Evolutionary conservation across 2,888 invertebrate genomes (phyloP).

Genomic region (Andrena flavipes): DNA sequence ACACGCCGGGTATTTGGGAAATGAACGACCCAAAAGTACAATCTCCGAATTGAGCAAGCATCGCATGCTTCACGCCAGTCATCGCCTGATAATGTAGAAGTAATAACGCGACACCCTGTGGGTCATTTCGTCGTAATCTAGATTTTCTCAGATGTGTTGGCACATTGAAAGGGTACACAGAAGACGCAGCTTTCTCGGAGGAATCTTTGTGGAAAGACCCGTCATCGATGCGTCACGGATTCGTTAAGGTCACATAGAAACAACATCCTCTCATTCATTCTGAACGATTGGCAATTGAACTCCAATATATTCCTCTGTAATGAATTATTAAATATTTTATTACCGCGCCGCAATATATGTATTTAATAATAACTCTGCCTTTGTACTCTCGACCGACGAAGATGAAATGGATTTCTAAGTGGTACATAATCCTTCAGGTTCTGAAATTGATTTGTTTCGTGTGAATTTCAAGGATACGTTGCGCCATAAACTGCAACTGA

Average conservation of each 20-base stretch:
- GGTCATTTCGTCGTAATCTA: conserved; percentile 52
- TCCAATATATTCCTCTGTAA: background rate
- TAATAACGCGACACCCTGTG: conserved; percentile 61
- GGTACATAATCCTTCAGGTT: background rate
- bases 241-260: background rate
- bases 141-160: conserved; percentile 36
- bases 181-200: conserved; percentile 52
- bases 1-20: conserved; percentile 44
- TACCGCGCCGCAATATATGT: too few relatives aligned
- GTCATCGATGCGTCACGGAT: background rate
- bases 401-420: background rate
- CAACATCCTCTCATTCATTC: background rate
- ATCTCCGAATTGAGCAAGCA: conserved; percentile 55
- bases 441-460: background rate
- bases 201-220: background rate
- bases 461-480: background rate
- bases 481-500: background rate
- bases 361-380: background rate
- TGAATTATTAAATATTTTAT: background rate
- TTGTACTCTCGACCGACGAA: too few relatives aligned
- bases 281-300: background rate
- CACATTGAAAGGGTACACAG: conserved; percentile 52
- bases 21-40: conserved; percentile 57
- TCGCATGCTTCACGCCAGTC: conserved; percentile 40
- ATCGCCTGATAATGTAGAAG: conserved; percentile 34